Evolutionary conservation across 1,140 invertebrate genomes (phyloP).

Genomic region (Glossosoma conforme): DNA sequence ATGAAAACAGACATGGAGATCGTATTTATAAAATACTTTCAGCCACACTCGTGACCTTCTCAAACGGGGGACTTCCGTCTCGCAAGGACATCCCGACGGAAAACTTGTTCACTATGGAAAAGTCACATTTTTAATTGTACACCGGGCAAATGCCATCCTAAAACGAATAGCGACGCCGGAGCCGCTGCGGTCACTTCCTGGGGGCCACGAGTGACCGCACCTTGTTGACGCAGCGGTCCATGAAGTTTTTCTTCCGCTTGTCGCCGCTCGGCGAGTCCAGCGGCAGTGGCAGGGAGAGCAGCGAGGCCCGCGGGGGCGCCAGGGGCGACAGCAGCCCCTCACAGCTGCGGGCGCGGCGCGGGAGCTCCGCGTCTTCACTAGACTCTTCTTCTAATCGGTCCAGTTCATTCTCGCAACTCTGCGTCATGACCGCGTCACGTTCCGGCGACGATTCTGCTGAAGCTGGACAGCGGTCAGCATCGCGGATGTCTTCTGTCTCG

Average conservation of each 20-base stretch:
- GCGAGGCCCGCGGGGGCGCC: constrained; percentile 36
- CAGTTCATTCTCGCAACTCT: constrained; percentile 39
- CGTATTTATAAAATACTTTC: constrained; percentile 32
- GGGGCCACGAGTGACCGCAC: constrained; percentile 57
- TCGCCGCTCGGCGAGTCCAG: constrained; percentile 43
- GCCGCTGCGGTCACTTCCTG: constrained; percentile 38
- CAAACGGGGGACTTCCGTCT: background rate
- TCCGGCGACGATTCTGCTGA: constrained; percentile 36
- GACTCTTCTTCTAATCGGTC: constrained; percentile 38
- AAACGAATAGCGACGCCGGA: constrained; percentile 47
- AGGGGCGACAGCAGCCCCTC: constrained; percentile 42
- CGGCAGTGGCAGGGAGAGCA: constrained; percentile 40
- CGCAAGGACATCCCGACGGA: constrained; percentile 5
- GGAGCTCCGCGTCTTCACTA: constrained; percentile 32
- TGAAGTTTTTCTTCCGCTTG: constrained; percentile 66
- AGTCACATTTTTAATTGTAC: constrained; percentile 36
- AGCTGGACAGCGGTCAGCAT: constrained; percentile 28
- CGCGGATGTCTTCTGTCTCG: constrained; percentile 32
- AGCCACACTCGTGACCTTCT: constrained; percentile 15
- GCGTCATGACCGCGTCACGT: constrained; percentile 39
- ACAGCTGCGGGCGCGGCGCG: constrained; percentile 43
- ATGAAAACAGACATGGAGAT: constrained; percentile 21
- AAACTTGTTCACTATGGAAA: constrained; percentile 29
- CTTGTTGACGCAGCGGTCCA: constrained; percentile 74
- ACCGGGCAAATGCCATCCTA: constrained; percentile 47